Conservation (phyloP, 2,113 vertebrate genomes). For the Poecilia latipinna region DNA sequence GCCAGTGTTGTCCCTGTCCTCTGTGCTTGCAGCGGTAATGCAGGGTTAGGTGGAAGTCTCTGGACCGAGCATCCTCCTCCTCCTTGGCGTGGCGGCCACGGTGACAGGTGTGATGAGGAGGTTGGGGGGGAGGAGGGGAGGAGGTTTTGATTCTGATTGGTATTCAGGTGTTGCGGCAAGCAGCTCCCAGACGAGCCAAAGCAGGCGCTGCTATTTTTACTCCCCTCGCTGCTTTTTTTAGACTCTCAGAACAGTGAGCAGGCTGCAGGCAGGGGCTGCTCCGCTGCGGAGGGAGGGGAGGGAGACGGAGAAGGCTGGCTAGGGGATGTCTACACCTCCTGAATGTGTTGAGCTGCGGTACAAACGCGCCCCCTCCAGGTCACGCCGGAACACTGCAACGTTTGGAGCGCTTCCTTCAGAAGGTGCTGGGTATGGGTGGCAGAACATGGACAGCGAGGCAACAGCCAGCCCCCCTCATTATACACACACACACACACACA, state of each 20-base stretch:
- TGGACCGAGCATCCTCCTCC: conserved; percentile 59
- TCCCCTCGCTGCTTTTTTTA: conserved; percentile 82
- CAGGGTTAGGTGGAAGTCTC: conserved; percentile 30
- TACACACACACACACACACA: conserved; percentile 15
- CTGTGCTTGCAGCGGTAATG: conserved; percentile 27
- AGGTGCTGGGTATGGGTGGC: background rate
- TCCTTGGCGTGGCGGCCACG: conserved; percentile 35
- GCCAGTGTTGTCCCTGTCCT: background rate
- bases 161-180: conserved; percentile 90
- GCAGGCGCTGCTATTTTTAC: conserved; percentile 95
- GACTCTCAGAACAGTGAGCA: conserved; percentile 91
- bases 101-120: conserved; percentile 19
- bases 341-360: conserved; percentile 57
- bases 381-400: conserved; percentile 17
- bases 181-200: conserved; percentile 92
- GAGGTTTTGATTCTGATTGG: conserved; percentile 75
- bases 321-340: conserved; percentile 83
- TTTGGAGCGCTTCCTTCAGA: conserved; percentile 13
- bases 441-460: conserved; percentile 22
- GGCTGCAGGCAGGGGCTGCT: conserved; percentile 72
- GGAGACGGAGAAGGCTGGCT: conserved; percentile 32
- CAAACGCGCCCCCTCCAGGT: conserved; percentile 64
- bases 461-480: conserved; percentile 14
- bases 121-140: no score
- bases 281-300: conserved; percentile 63